These are phyloP conservation scores for Drosophila navojoa DNA, from an alignment of 1,140 invertebrate genomes.

Conservation along the genomic window DNA sequence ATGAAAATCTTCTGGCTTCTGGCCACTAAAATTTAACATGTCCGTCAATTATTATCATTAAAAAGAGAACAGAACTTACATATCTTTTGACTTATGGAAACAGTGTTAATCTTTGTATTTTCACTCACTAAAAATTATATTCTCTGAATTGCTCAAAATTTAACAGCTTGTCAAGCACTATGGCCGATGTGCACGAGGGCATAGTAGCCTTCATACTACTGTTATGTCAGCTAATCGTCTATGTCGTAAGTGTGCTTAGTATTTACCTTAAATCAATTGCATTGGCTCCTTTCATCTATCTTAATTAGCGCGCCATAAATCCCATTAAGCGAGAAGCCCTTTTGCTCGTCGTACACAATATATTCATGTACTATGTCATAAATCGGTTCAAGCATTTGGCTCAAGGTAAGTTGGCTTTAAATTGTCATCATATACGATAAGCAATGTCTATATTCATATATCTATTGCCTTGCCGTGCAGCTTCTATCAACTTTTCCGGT, in stretches of 20 bases:
- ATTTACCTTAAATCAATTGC: not conserved
- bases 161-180: not conserved
- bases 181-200: slow-evolving; percentile 45
- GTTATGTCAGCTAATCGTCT: slow-evolving; percentile 26
- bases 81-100: too few species aligned
- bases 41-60: too few species aligned
- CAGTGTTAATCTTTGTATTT: not conserved
- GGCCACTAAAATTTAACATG: too few species aligned
- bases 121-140: not conserved
- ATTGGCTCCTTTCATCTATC: not conserved
- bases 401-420: slow-evolving; percentile 36
- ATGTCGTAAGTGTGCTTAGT: slow-evolving; percentile 16
- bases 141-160: slow-evolving; percentile 20
- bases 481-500: slow-evolving; percentile 37
- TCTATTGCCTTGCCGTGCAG: not conserved
- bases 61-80: too few species aligned
- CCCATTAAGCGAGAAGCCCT: slow-evolving; percentile 50
- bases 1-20: too few species aligned
- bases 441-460: too few species aligned
- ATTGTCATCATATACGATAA: too few species aligned
- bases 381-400: slow-evolving; percentile 64
- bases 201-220: slow-evolving; percentile 38
- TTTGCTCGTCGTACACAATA: slow-evolving; percentile 55
- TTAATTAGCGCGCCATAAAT: slow-evolving; percentile 36
- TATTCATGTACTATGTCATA: slow-evolving; percentile 51